Evolutionary conservation across 2,797 vertebrate genomes (phyloP).

Genomic region (Anguilla pacifica): DNA sequence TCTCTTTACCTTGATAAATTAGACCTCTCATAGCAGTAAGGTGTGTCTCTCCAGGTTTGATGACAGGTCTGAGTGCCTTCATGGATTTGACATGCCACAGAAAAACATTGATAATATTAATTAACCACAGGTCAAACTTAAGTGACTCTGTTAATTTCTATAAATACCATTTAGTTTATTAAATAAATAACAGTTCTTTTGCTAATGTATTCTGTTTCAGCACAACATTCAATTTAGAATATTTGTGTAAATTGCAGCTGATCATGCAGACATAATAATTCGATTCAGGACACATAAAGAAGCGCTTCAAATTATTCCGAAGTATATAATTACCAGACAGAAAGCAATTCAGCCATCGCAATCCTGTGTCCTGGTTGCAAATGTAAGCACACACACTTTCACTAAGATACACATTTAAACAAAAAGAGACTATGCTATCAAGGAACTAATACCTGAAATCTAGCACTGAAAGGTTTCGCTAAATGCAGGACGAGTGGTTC

Average conservation of each 20-base stretch:
- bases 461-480: background rate
- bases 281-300: slow-evolving; percentile 16
- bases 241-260: slow-evolving; percentile 11
- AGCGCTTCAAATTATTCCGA: slow-evolving; percentile 28
- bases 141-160: slow-evolving; percentile 47
- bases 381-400: background rate
- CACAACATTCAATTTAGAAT: slow-evolving; percentile 15
- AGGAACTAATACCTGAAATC: background rate
- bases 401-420: background rate
- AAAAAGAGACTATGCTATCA: background rate
- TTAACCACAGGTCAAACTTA: slow-evolving; percentile 47
- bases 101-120: slow-evolving; percentile 23
- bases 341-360: background rate
- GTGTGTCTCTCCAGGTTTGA: background rate
- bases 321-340: slow-evolving; percentile 9
- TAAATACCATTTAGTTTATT: slow-evolving; percentile 35
- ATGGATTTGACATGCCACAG: slow-evolving; percentile 6
- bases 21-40: background rate
- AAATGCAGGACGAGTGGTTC: background rate
- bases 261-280: slow-evolving; percentile 17
- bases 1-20: background rate
- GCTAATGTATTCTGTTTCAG: slow-evolving; percentile 17
- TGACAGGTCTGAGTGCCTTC: background rate
- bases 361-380: background rate
- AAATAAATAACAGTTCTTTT: slow-evolving; percentile 31